Conservation (phyloP, 30 jellyfish, hydroid and myxozoan species). For the Aurelia sp. region DNA sequence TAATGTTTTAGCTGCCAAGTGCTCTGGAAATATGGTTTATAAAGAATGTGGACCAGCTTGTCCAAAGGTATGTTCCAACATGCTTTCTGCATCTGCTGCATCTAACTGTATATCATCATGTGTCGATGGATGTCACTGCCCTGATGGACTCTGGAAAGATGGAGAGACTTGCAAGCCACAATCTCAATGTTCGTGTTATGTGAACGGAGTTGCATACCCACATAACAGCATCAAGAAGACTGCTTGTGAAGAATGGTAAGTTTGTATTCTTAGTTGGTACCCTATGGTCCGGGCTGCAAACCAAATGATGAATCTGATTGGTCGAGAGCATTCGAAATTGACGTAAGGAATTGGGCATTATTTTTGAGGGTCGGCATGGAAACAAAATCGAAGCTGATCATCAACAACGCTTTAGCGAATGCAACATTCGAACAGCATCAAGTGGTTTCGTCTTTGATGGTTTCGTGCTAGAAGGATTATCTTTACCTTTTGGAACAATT, state of each 20-base stretch:
- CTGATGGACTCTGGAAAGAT: conserved; percentile 83
- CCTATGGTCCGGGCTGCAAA: no score
- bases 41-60: conserved; percentile 98
- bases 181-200: conserved; percentile 90
- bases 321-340: no score
- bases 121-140: conserved; percentile 99
- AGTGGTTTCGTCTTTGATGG: no score
- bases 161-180: conserved; percentile 76
- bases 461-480: no score
- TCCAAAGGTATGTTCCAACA: conserved; percentile 91
- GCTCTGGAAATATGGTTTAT: conserved; percentile 83
- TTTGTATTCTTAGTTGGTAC: background rate
- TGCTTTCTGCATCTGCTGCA: conserved; percentile 66
- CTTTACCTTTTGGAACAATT: no score
- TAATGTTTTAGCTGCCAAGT: conserved; percentile 70
- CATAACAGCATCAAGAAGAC: conserved; percentile 77
- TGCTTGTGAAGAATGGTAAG: conserved; percentile 96
- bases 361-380: no score
- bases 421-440: no score
- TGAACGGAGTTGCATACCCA: conserved; percentile 83
- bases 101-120: conserved; percentile 78
- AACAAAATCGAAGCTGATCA: no score
- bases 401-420: no score
- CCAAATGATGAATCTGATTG: no score
- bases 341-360: no score